Evolutionary conservation across 2,888 invertebrate genomes (phyloP).

Genomic region (Meganola albula): DNA sequence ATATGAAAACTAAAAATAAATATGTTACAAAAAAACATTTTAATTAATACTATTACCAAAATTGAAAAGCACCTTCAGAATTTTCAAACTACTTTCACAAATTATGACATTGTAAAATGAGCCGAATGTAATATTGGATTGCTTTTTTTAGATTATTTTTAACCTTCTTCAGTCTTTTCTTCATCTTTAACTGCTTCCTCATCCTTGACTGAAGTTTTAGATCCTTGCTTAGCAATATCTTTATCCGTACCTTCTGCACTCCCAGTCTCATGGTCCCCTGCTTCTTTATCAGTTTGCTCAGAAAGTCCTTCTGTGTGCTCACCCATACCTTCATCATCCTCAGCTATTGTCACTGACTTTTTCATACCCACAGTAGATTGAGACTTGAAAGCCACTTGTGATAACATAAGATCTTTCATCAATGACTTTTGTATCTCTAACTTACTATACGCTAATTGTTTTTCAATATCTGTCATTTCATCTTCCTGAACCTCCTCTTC

Average conservation of each 20-base stretch:
- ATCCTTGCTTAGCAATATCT: background rate
- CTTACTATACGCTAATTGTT: slow-evolving; percentile 50
- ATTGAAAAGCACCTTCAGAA: too few species aligned
- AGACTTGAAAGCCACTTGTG: slow-evolving; percentile 40
- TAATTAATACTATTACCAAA: too few species aligned
- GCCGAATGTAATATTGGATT: too few species aligned
- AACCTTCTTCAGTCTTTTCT: too few species aligned
- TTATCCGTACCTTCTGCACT: background rate
- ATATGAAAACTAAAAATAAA: background rate
- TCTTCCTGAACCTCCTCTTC: slow-evolving; percentile 13
- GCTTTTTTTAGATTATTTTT: too few species aligned
- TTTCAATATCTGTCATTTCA: slow-evolving; percentile 35
- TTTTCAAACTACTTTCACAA: too few species aligned
- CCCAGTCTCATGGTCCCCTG: slow-evolving; percentile 16
- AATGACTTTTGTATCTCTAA: slow-evolving; percentile 59
- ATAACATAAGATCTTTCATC: slow-evolving; percentile 55
- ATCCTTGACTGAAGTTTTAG: too few species aligned
- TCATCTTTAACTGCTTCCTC: too few species aligned
- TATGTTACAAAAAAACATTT: too few species aligned
- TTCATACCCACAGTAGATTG: slow-evolving; percentile 31
- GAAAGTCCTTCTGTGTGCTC: slow-evolving; percentile 17
- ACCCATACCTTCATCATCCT: slow-evolving; percentile 12
- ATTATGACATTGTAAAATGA: too few species aligned
- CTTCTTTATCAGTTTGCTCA: slow-evolving; percentile 16
- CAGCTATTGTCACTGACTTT: slow-evolving; percentile 6